Evolutionary conservation across 1,140 invertebrate genomes (phyloP).

Genomic region (Drosophila insularis): DNA sequence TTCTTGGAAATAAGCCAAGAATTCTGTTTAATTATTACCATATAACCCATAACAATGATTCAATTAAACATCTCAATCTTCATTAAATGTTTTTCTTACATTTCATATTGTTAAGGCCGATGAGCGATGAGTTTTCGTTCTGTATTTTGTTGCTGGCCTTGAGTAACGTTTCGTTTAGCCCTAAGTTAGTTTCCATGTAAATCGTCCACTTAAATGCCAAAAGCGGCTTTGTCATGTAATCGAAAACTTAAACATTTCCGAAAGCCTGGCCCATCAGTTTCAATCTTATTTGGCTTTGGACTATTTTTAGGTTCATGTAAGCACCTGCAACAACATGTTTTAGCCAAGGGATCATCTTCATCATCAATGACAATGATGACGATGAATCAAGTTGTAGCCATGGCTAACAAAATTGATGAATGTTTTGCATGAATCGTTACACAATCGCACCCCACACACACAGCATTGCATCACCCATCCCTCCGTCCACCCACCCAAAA

Average conservation of each 20-base stretch:
- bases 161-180: neutral
- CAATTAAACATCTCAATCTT: no score
- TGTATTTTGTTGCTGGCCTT: slow-evolving; percentile 6
- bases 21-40: no score
- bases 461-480: slow-evolving; percentile 15
- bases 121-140: neutral
- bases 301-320: slow-evolving; percentile 65
- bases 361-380: neutral
- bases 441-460: slow-evolving; percentile 48
- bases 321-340: slow-evolving; percentile 59
- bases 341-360: slow-evolving; percentile 21
- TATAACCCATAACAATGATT: no score
- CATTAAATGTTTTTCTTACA: no score
- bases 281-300: slow-evolving; percentile 52
- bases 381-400: neutral
- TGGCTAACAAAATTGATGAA: slow-evolving; percentile 72
- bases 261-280: slow-evolving; percentile 58
- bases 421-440: slow-evolving; percentile 61
- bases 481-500: neutral
- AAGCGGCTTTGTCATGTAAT: slow-evolving; percentile 61
- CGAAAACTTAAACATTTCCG: slow-evolving; percentile 63
- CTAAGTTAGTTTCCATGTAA: slow-evolving; percentile 17
- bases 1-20: no score
- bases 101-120: no score
- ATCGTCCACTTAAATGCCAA: slow-evolving; percentile 22